Base-by-base conservation (phyloP, 2,888 invertebrate species). In the Pegoplata infirma region DNA sequence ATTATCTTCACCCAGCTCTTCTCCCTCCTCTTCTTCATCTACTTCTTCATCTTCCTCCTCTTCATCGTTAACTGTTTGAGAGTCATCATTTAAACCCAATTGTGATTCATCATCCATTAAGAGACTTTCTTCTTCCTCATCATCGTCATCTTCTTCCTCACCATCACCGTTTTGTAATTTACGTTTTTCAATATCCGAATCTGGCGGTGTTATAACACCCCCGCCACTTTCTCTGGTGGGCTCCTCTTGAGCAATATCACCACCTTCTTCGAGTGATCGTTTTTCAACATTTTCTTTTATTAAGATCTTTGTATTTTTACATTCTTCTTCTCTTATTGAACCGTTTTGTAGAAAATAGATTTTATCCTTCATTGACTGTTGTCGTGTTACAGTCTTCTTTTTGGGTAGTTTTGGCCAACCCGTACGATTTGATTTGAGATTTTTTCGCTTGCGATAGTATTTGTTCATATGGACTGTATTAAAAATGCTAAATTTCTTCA, bases 331-430 rank as follows among this genome's bases (percentile, higher is more conserved):
- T 40, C 64, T 53, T 46, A 59, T 47, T 59, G 0, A 77, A 67
- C 79, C 79, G 7, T 81, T 82, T 71, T 84, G 84, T 3, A 83
- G 81, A 10, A 85, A 84, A 55, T 82, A 83, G 16, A 84, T 82
- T 25, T 85, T 83, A 36, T 86, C 84, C 23, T 82, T 79, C 49
- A 83, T 73, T 36, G 84, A 81, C 55, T 85, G 84, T 12, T 84
- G 83, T 0, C 84, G 83, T 19, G 82, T 82, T 12, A 82, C 69
- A 4, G 82, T 25, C 44, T 84, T 77, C 74, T 85, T 84, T 66
- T 85, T 81, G 17, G 86, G 84, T 0, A 82, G 91, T 91, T 86
- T 90, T 91, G 96, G 96, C 96, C 96, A 96, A 7, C 96, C 96
- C 0, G 96, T 96, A 77, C 93, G 91, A 88, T 96, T 96, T 87